Evolutionary conservation across 2,888 invertebrate genomes (phyloP).

Genomic region (Galerucella nymphaeae): DNA sequence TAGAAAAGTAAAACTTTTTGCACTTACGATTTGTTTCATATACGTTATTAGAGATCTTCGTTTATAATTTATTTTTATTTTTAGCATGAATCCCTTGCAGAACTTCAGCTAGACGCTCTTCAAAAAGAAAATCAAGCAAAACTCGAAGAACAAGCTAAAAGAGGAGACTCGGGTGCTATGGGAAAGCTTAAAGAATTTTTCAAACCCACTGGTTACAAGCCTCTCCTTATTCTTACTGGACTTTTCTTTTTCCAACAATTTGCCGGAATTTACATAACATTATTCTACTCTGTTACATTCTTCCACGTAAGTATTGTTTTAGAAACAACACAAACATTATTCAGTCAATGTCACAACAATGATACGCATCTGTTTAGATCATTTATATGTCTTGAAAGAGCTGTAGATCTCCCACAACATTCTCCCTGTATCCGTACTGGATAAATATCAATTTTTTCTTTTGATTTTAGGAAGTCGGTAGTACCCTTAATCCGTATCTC

Average conservation of each 20-base stretch:
- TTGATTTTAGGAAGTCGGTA: constrained; percentile 66
- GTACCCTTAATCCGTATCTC: constrained; percentile 67
- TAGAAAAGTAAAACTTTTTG: too few species aligned
- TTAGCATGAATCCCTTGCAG: constrained; percentile 65
- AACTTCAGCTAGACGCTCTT: constrained; percentile 67
- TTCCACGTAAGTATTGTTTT: constrained; percentile 66
- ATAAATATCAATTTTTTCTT: background rate
- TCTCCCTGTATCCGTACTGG: too few species aligned
- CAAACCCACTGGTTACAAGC: constrained; percentile 71
- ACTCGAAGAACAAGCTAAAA: constrained; percentile 60
- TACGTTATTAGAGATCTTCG: too few species aligned
- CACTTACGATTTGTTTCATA: too few species aligned
- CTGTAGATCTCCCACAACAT: too few species aligned
- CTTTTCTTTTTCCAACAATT: constrained; percentile 72
- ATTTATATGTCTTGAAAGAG: too few species aligned
- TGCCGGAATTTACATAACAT: constrained; percentile 71
- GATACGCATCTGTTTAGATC: too few species aligned
- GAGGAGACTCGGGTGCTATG: constrained; percentile 55
- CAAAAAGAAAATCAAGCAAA: constrained; percentile 68
- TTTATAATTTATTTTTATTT: constrained; percentile 31
- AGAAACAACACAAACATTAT: too few species aligned
- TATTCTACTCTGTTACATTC: constrained; percentile 72
- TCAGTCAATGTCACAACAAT: too few species aligned
- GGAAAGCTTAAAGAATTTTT: constrained; percentile 64
- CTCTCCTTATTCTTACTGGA: constrained; percentile 67